These are phyloP conservation scores for Phenganax subtilis DNA, from an alignment of 92 coral and sea anemone genomes.

Conservation along the genomic window DNA sequence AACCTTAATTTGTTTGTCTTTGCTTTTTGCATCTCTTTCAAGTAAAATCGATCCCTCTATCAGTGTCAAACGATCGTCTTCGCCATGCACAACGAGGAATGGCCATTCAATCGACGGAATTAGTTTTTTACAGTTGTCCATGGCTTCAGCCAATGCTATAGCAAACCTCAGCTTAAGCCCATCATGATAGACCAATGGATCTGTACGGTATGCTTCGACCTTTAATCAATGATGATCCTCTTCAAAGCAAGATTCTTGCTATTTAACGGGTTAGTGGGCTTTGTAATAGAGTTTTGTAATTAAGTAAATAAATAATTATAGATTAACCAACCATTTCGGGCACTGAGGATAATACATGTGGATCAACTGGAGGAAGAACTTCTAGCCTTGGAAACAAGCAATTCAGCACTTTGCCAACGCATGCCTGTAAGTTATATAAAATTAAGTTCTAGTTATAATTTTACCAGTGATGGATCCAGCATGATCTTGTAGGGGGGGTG, in stretches of 20 bases:
- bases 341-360: conserved; percentile 49
- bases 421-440: conserved; percentile 39
- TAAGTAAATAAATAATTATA: too few species aligned
- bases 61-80: conserved; percentile 52
- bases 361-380: conserved; percentile 55
- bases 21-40: conserved; percentile 56
- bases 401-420: conserved; percentile 51
- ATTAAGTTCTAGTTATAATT: too few species aligned
- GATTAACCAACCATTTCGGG: conserved; percentile 52
- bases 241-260: neutral
- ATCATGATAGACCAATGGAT: conserved; percentile 71
- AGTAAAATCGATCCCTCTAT: conserved; percentile 57
- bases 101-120: conserved; percentile 56
- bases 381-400: conserved; percentile 54
- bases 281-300: too few species aligned
- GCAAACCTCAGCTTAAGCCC: conserved; percentile 67
- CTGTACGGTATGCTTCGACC: conserved; percentile 70
- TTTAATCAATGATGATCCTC: conserved; percentile 15
- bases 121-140: conserved; percentile 47
- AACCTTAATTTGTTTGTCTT: conserved; percentile 77
- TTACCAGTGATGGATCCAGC: too few species aligned
- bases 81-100: conserved; percentile 67
- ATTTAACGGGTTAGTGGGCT: neutral
- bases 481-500: too few species aligned
- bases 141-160: conserved; percentile 38